phyloP scores from a whole-genome alignment of 2,888 invertebrate genomes.

The Stenolophus ochropezus region DNA sequence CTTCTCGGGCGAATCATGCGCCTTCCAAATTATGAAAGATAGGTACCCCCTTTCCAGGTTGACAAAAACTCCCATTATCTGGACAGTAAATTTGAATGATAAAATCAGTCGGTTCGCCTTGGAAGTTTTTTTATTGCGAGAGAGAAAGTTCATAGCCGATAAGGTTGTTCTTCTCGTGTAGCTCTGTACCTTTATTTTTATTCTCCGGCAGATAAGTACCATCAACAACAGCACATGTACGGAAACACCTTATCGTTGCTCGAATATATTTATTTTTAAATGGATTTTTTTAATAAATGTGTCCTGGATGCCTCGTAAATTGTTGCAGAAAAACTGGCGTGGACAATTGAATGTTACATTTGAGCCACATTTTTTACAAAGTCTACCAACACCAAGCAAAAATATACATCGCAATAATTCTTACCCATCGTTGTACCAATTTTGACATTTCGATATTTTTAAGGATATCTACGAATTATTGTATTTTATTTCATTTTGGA shows the following conservation, averaged over 20 bases:
- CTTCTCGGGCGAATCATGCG: constrained; percentile 46
- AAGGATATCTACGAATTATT: too few relatives aligned
- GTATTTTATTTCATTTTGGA: too few relatives aligned
- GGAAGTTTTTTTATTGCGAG: constrained; percentile 52
- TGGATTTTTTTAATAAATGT: constrained; percentile 40
- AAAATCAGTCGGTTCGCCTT: constrained; percentile 49
- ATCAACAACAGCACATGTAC: constrained; percentile 15
- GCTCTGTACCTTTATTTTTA: constrained; percentile 27
- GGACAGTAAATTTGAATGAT: constrained; percentile 59
- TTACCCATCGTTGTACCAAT: too few relatives aligned
- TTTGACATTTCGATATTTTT: too few relatives aligned
- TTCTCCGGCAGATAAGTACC: constrained; percentile 20
- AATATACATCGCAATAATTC: background rate
- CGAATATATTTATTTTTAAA: constrained; percentile 41
- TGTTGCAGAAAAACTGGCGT: background rate
- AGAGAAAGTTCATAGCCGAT: constrained; percentile 54
- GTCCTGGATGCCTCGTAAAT: constrained; percentile 33
- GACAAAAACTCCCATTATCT: constrained; percentile 57
- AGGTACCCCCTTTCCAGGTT: constrained; percentile 13
- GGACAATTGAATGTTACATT: constrained; percentile 43
- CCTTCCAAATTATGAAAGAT: constrained; percentile 58
- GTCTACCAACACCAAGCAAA: background rate
- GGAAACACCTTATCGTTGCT: constrained; percentile 30
- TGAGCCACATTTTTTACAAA: background rate
- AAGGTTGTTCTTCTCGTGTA: constrained; percentile 12